Evolutionary conservation across 2,888 invertebrate species (phyloP), one percentile per base, ranked within the genome.

Genomic region (Galeruca laticollis): DNA sequence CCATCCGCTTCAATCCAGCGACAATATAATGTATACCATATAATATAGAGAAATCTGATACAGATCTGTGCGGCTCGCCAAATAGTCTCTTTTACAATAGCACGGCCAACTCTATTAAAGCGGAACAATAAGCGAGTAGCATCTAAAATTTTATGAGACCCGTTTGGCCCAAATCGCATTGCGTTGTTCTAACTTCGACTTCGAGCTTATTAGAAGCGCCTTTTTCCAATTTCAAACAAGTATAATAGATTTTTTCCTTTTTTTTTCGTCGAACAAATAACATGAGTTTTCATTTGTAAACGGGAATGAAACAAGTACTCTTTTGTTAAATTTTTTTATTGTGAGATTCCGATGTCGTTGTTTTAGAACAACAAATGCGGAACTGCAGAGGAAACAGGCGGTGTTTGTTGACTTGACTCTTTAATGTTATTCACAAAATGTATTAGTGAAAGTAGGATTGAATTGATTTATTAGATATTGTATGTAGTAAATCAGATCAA

Each of bases 91-190:
- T 65, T 31, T 18, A 21, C 37, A 13, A 47, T 9, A 26, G 40
- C 63, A 60, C 60, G 47, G 57, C 60, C 57, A 69, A 69, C 69
- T 64, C 43, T 52, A 69, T 69, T 64, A 69, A 69, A 69, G 37
- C 33, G 64, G 64, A 64, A 69, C 68, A 68, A 68, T 60, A 64
- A 60, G 52, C 20, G 43, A 47, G 65, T 31, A 57, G 31, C 33
- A 57, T 65, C 65, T 56, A 57, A 57, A 65, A 65, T 65, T 65
- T 65, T 65, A 65, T 65, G 26, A 31, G 13, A 33, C 13, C 26
- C 62, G 62, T 49, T 62, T 62, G 62, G 49, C 47, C 40, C 56
- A 37, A 64, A 56, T 26, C n/a, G 49, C 47, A 51, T 18, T 33
- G 62, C 51, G 62, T 49, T 35, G 62, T 43, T 61, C 56, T 26